Percentiles rank a stretch among this genome's conserved stretches.
These are phyloP conservation scores for Balaenoptera acutorostrata DNA, from an alignment of 2,113 vertebrate genomes.

Conservation along the genomic window DNA sequence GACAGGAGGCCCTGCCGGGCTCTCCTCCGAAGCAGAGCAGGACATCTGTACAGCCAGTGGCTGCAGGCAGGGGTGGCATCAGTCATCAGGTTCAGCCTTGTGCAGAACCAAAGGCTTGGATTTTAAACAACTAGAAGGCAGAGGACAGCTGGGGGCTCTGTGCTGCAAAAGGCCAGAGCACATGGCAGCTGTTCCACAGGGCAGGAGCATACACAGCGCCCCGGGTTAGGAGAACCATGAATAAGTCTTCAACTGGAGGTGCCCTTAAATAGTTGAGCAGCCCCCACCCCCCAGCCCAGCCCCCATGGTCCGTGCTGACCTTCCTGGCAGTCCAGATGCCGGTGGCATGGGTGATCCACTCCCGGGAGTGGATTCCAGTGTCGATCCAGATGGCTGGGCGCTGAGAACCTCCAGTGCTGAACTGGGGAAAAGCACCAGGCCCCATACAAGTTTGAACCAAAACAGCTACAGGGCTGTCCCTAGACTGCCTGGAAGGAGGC, in stretches of 20 bases:
- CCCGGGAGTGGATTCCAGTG: constrained; percentile 92
- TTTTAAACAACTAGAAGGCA: not conserved
- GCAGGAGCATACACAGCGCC: not conserved
- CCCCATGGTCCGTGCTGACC: constrained; percentile 74
- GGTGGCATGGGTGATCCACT: constrained; percentile 93
- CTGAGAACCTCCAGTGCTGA: constrained; percentile 88
- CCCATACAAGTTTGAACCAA: not conserved
- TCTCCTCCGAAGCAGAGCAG: not conserved
- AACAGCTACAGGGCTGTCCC: not conserved
- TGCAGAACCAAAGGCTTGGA: not conserved
- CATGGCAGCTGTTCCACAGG: not conserved
- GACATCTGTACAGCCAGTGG: not conserved
- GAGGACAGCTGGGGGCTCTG: not conserved
- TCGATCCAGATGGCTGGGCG: constrained; percentile 90
- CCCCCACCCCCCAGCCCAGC: not conserved
- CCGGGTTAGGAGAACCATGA: not conserved
- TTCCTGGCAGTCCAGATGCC: constrained; percentile 91
- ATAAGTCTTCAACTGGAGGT: not conserved
- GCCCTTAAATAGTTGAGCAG: not conserved
- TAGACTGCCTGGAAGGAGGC: not conserved
- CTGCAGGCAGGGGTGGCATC: not conserved
- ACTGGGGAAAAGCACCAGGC: constrained; percentile 74
- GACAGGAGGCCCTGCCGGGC: not conserved
- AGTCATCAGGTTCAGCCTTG: not conserved
- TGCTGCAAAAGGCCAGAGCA: not conserved